Base-by-base conservation (phyloP, 53 echinoderm and acorn worm species). In the Actinopyga echinites region DNA sequence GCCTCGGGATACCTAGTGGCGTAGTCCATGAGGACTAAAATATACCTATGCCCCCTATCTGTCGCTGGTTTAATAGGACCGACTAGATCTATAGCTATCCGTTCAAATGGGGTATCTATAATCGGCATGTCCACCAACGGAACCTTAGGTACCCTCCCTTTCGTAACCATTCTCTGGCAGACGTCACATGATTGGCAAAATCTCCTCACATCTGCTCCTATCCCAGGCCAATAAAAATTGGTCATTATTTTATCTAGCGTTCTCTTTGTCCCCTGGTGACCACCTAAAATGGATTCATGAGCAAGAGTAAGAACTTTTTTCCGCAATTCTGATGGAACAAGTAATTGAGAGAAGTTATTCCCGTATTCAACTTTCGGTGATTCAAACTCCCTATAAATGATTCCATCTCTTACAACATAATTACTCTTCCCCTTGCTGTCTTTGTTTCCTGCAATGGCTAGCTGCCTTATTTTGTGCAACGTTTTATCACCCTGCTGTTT, bases 1-100 rank as follows among this genome's bases (percentile, higher is more conserved):
- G 90, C 90, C 30, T 89, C 85, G 13, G 79, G 85, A 28, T 84
- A 89, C 33, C 89, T 59, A 0, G 85, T 85, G 15, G 89, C 89
- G 24, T 77, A 69, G 30, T 88, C 89, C 15, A 79, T 57, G 5
- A 88, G 17, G 20, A 84, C 83, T 10, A 88, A 43, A 20, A 89
- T 89, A 30, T 89, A 89, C 9, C 85, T 25, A 53, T 85, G 43
- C 0, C 82, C 82, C 11, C 86, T 37, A 10, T 81, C 75, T 21
- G 83, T 74, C 2, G 80, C 37, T 8, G 85, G 90, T 22, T 78
- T 34, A 35, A 87, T 68, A 12, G 91, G 91, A 17, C 81, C 91
- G 3, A 87, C 55, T n/a, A 91, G 30, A 38, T 85, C 85, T 15
- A 82, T 69, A 5, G 80, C 90, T 23, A 90, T 62, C 49, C 90